Conservation (phyloP, 2,113 vertebrate genomes). For the Tachuris rubrigastra region DNA sequence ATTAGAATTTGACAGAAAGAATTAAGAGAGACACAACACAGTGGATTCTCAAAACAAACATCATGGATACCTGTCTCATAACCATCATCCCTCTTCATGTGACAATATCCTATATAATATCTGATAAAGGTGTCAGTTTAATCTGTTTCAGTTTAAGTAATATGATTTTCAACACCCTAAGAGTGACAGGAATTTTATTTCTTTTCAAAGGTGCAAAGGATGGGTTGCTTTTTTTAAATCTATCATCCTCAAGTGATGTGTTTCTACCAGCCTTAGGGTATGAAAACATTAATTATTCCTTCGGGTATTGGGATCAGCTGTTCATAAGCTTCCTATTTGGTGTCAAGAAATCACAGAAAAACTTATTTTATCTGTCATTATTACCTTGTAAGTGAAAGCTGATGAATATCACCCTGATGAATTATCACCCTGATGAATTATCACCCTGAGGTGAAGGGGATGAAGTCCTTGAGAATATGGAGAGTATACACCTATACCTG, state of each 20-base stretch:
- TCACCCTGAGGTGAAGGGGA: neutral
- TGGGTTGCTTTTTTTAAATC: neutral
- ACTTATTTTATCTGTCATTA: neutral
- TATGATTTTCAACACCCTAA: neutral
- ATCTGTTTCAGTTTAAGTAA: neutral
- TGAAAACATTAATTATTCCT: accelerated
- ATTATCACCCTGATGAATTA: no score
- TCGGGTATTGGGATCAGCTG: neutral
- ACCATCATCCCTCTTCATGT: neutral
- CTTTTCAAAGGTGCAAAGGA: neutral
- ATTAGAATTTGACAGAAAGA: neutral
- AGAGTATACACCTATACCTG: neutral
- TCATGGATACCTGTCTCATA: neutral
- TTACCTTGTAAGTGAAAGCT: accelerated
- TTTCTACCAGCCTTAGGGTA: accelerated
- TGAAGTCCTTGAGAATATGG: neutral
- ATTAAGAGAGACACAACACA: neutral
- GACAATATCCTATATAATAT: neutral
- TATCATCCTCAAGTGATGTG: neutral
- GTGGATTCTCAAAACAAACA: neutral
- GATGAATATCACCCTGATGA: no score
- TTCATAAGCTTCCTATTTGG: neutral
- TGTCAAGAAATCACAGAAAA: neutral
- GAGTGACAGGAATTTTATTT: neutral
- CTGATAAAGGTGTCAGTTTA: neutral